Percentiles rank a stretch among this genome's conserved stretches.
phyloP scores from a whole-genome alignment of 2,888 invertebrate species.

The Rugalucina vietnamica region DNA sequence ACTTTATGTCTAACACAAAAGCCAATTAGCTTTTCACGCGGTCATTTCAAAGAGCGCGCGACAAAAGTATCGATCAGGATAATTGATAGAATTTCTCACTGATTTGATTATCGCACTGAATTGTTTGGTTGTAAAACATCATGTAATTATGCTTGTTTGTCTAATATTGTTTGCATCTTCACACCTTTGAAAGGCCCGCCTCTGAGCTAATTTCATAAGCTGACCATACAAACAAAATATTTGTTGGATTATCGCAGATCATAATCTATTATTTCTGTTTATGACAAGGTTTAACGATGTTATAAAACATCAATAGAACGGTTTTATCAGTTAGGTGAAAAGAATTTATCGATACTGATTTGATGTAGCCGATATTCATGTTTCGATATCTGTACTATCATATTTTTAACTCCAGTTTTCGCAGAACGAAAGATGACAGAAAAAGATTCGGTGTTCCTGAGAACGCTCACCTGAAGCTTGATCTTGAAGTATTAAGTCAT shows the following conservation, averaged over 20 bases:
- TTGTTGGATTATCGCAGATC: background rate
- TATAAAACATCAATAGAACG: background rate
- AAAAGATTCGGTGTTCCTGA: too few species aligned
- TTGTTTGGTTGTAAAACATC: background rate
- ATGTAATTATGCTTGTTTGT: background rate
- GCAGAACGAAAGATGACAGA: too few species aligned
- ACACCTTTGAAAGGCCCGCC: background rate
- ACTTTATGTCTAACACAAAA: slow-evolving; percentile 1
- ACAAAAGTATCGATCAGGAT: slow-evolving; percentile 17
- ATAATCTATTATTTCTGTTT: background rate
- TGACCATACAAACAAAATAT: background rate
- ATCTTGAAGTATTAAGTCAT: too few species aligned
- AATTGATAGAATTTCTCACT: slow-evolving; percentile 27
- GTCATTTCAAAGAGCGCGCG: slow-evolving; percentile 15
- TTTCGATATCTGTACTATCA: too few species aligned
- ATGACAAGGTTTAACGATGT: too few species aligned
- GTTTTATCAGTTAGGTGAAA: slow-evolving; percentile 1
- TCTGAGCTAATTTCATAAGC: background rate
- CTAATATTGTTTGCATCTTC: background rate
- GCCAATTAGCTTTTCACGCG: slow-evolving; percentile 4
- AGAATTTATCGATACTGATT: too few species aligned
- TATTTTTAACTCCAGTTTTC: too few species aligned
- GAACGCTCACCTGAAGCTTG: too few species aligned
- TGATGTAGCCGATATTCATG: too few species aligned
- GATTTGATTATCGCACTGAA: background rate